Evolutionary conservation across 1,140 invertebrate genomes (phyloP).

Genomic region (Philotrypesis tridentata): DNA sequence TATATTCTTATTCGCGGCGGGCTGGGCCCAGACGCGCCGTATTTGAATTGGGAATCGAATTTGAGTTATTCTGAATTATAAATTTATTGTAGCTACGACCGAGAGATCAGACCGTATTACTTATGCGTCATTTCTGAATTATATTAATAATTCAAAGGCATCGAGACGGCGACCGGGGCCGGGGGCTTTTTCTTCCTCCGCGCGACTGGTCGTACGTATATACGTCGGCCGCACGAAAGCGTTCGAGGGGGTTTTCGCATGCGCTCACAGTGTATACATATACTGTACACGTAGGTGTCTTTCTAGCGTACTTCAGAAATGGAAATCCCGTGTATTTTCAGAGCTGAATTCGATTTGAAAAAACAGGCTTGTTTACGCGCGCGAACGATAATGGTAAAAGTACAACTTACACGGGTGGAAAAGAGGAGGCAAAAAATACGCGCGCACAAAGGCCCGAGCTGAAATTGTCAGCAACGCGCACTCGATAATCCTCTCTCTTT

Average conservation of each 20-base stretch:
- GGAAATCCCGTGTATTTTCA: neutral
- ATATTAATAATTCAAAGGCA: conserved; percentile 39
- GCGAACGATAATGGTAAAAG: too few relatives aligned
- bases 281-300: too few relatives aligned
- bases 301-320: too few relatives aligned
- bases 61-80: conserved; percentile 45
- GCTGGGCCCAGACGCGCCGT: neutral
- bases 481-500: neutral
- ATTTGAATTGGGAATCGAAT: conserved; percentile 39
- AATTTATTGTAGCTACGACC: conserved; percentile 8
- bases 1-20: conserved; percentile 9
- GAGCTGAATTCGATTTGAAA: neutral
- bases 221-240: too few relatives aligned
- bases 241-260: too few relatives aligned
- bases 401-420: too few relatives aligned
- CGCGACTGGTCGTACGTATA: neutral
- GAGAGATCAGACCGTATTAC: conserved; percentile 7
- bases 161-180: too few relatives aligned
- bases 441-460: neutral
- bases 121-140: conserved; percentile 36
- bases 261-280: too few relatives aligned
- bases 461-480: neutral
- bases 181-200: neutral
- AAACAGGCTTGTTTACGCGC: too few relatives aligned
- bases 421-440: neutral